phyloP scores from a whole-genome alignment of 1,140 invertebrate species.

The Cataglyphis hispanica region DNA sequence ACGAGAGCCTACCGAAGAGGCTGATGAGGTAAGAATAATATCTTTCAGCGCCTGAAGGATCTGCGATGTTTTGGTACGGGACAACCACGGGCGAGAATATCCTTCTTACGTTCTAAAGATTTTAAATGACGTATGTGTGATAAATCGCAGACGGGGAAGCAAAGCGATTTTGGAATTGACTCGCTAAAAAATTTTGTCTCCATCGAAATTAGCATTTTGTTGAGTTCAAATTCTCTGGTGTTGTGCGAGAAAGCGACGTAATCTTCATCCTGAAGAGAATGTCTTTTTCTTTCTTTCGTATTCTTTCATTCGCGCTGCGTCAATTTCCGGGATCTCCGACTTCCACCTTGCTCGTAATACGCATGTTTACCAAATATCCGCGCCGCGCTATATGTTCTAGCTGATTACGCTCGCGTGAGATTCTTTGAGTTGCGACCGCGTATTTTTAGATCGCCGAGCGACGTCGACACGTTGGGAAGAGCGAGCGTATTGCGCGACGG shows the following conservation, averaged over 20 bases:
- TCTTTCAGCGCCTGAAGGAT: constrained; percentile 29
- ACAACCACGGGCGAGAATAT: neutral
- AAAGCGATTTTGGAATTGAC: neutral
- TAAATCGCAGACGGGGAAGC: neutral
- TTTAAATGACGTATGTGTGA: neutral
- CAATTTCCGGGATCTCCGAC: neutral
- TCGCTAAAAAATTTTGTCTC: neutral
- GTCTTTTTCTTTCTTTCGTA: neutral
- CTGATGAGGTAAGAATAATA: constrained; percentile 81
- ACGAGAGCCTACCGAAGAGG: constrained; percentile 85
- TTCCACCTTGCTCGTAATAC: neutral
- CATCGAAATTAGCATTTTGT: constrained; percentile 4
- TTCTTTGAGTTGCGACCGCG: constrained; percentile 24
- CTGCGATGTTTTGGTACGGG: neutral
- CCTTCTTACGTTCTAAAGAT: constrained; percentile 35
- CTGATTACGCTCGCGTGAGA: constrained; percentile 16
- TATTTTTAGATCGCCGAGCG: constrained; percentile 83
- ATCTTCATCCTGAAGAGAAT: neutral
- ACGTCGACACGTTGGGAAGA: constrained; percentile 86
- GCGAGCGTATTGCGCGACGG: constrained; percentile 90
- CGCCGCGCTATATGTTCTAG: neutral
- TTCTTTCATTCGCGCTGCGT: neutral
- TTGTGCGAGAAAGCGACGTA: neutral
- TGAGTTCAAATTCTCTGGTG: neutral
- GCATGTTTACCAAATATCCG: constrained; percentile 36